Conservation (phyloP, 92 coral and sea anemone genomes). For the Parazoanthus swiftii region DNA sequence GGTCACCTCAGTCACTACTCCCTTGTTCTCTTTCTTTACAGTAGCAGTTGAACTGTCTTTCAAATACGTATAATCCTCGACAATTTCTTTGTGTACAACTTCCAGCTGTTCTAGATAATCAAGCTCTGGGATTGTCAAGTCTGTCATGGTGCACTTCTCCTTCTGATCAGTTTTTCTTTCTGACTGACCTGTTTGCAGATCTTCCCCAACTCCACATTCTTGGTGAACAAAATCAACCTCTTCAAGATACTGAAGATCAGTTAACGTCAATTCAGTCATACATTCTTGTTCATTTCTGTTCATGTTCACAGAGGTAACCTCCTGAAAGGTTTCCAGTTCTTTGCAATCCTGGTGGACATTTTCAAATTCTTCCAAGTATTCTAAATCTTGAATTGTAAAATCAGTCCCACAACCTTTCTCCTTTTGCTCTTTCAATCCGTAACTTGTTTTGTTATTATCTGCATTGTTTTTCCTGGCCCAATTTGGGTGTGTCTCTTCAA, state of each 20-base stretch:
- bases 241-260: conserved; percentile 51
- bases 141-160: conserved; percentile 61
- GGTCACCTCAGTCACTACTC: conserved; percentile 56
- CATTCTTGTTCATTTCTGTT: conserved; percentile 27
- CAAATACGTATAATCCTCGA: conserved; percentile 55
- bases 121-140: conserved; percentile 55
- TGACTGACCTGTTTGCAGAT: not conserved
- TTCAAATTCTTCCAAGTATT: conserved; percentile 41
- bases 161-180: conserved; percentile 39
- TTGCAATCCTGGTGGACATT: conserved; percentile 38
- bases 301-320: conserved; percentile 20
- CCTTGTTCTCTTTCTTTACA: conserved; percentile 31
- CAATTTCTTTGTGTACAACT: conserved; percentile 55
- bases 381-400: conserved; percentile 45
- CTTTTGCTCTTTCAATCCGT: conserved; percentile 15
- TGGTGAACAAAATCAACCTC: conserved; percentile 54
- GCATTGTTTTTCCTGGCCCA: not conserved
- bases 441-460: not conserved
- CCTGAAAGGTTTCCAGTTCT: not conserved
- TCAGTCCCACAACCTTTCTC: conserved; percentile 53
- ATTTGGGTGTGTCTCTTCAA: conserved; percentile 32
- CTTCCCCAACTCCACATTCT: conserved; percentile 23
- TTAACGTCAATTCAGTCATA: conserved; percentile 52
- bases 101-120: conserved; percentile 73
- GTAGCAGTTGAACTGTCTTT: conserved; percentile 34